A percentile compares a stretch with the other conserved stretches of the same genome.
Conservation (phyloP, 2,888 invertebrate species). For the Pandemis cinnamomeana region DNA sequence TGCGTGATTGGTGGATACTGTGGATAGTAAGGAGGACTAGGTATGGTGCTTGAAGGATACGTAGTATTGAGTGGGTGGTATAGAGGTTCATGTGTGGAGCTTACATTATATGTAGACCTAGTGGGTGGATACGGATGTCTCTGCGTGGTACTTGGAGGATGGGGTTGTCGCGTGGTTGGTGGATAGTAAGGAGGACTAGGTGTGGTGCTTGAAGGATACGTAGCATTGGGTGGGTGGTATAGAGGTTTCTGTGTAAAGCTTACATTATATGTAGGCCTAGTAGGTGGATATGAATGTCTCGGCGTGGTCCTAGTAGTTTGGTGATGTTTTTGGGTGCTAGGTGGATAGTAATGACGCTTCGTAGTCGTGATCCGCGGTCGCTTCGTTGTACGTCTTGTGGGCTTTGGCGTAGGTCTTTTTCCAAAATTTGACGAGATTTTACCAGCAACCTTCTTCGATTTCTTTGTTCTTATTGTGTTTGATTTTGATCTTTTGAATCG, state of each 20-base stretch:
- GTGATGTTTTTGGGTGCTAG: not conserved
- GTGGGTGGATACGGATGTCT: not conserved
- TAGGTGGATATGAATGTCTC: not conserved
- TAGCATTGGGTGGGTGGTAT: not conserved
- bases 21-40: not conserved
- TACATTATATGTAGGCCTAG: not conserved
- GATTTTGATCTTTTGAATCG: constrained; percentile 8
- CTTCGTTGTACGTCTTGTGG: not conserved
- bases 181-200: too few species aligned
- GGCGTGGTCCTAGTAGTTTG: not conserved
- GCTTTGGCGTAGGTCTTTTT: not conserved
- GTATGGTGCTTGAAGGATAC: not conserved
- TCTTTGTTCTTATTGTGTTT: not conserved
- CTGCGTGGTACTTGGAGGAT: not conserved
- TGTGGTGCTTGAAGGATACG: too few species aligned
- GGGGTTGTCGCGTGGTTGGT: not conserved
- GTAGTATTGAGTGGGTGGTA: not conserved
- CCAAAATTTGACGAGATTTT: too few species aligned
- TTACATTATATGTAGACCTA: not conserved
- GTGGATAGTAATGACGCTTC: not conserved
- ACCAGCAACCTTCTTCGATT: not conserved
- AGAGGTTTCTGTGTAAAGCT: not conserved
- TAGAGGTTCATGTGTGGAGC: not conserved
- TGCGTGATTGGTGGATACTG: not conserved
- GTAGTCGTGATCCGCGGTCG: not conserved